Evolutionary conservation across 2,888 invertebrate genomes (phyloP), one percentile per base, ranked within the genome.

Genomic region (Ormyrus thymus): DNA sequence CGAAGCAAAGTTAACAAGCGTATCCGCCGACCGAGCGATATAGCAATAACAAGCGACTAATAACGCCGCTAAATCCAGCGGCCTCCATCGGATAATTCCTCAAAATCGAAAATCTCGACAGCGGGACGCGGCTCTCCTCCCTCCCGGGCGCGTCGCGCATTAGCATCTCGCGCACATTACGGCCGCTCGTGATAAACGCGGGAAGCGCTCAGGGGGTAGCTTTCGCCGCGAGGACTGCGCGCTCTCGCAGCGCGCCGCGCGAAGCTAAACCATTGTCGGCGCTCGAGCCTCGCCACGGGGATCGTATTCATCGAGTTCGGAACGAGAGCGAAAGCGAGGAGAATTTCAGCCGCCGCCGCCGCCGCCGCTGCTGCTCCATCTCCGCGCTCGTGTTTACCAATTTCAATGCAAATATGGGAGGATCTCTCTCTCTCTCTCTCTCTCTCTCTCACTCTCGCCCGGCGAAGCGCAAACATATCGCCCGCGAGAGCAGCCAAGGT

Each of bases 361-460:
- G 13, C 29, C 9, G 10, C 66, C 9, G 8, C 56, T 62, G 3
- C 43, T 62, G 29, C 29, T 62, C 55, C 13, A 50, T 58, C 66
- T 46, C 15, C 13, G 4, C 13, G n/a, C 55, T 29, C 43, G 77
- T 85, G 84, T 86, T 85, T 86, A 85, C 85, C 85, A 86, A 86
- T 86, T 86, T 86, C 84, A 85, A 86, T 85, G 86, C 86, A 86
- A 86, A 86, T 86, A 86, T 81, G 80, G 80, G 11, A 81, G 84
- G 82, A 84, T 83, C 83, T 55, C n/a, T n/a, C n/a, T n/a, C n/a
- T 43, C 66, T 48, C 78, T 68, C 74, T 81, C 78, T 83, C 82
- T 83, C 83, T 55, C 29, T 29, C 29, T n/a, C n/a, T 43, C 66
- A 29, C 78, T 68, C 74, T 81, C 78, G 83, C 82, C 1, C 29